phyloP scores from a whole-genome alignment of 2,888 invertebrate species.

The Mimachlamys varia region DNA sequence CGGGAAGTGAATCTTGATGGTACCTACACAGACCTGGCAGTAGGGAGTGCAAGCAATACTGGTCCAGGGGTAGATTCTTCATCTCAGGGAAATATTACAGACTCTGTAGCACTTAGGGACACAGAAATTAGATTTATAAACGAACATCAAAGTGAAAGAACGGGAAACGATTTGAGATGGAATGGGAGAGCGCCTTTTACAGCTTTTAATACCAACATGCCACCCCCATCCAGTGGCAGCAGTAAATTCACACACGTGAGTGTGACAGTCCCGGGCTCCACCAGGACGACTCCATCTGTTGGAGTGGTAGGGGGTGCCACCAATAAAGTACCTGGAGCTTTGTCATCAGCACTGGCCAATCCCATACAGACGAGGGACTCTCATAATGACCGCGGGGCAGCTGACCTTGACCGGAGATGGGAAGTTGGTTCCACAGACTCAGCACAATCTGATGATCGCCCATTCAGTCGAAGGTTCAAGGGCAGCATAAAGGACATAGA shows the following conservation, averaged over 20 bases:
- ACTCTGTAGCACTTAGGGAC: conserved; percentile 71
- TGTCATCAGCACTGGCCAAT: conserved; percentile 40
- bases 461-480: conserved; percentile 56
- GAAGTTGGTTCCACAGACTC: conserved; percentile 55
- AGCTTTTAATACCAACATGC: conserved; percentile 39
- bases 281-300: conserved; percentile 47
- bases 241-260: conserved; percentile 64
- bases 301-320: conserved; percentile 46
- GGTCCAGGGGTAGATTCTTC: conserved; percentile 38
- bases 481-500: conserved; percentile 61
- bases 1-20: conserved; percentile 64
- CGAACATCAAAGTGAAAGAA: conserved; percentile 55
- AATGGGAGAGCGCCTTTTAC: conserved; percentile 36
- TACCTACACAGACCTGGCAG: conserved; percentile 57
- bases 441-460: conserved; percentile 60
- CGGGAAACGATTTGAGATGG: conserved; percentile 51
- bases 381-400: conserved; percentile 44
- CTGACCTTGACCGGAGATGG: conserved; percentile 58
- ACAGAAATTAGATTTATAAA: conserved; percentile 74
- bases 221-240: conserved; percentile 66
- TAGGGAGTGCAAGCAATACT: neutral
- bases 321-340: conserved; percentile 43
- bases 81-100: conserved; percentile 55
- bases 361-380: conserved; percentile 28
- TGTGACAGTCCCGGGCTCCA: conserved; percentile 63